phyloP scores from a whole-genome alignment of 1,140 invertebrate genomes.

The Leptinotarsa lineolata region DNA sequence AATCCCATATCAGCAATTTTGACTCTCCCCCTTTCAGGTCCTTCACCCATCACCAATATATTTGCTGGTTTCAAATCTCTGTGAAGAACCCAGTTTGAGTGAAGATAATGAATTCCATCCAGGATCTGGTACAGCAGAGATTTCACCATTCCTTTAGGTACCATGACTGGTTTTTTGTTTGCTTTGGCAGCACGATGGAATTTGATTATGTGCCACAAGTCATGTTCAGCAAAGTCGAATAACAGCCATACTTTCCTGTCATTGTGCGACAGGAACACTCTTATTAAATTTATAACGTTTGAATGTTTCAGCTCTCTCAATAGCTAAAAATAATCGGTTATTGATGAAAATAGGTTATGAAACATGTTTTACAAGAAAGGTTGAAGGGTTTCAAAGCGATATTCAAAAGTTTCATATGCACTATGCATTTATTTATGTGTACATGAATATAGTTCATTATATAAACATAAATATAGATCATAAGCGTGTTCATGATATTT shows the following conservation, averaged over 20 bases:
- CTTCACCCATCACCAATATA: constrained; percentile 99
- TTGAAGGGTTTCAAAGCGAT: too few species aligned
- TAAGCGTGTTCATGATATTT: too few species aligned
- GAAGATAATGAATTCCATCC: constrained; percentile 98
- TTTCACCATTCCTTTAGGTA: constrained; percentile 98
- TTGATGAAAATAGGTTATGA: constrained; percentile 9
- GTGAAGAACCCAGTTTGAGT: constrained; percentile 99
- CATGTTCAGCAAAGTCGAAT: constrained; percentile 99
- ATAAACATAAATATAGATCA: too few species aligned
- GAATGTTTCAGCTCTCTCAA: constrained; percentile 97
- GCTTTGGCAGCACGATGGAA: constrained; percentile 98
- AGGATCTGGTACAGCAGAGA: constrained; percentile 98
- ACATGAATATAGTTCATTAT: too few species aligned
- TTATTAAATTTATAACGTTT: constrained; percentile 96
- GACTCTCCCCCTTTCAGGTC: constrained; percentile 92
- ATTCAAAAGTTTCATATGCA: too few species aligned
- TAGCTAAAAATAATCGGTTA: constrained; percentile 66
- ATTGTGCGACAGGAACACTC: constrained; percentile 96
- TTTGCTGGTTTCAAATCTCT: constrained; percentile 99
- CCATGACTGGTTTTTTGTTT: constrained; percentile 95
- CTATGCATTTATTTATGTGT: too few species aligned
- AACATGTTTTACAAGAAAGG: background rate
- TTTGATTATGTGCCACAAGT: constrained; percentile 99
- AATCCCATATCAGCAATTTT: constrained; percentile 99
- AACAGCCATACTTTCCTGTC: constrained; percentile 98